Conservation (phyloP, 2,797 vertebrate genomes). For the Pelodytes ibericus region DNA sequence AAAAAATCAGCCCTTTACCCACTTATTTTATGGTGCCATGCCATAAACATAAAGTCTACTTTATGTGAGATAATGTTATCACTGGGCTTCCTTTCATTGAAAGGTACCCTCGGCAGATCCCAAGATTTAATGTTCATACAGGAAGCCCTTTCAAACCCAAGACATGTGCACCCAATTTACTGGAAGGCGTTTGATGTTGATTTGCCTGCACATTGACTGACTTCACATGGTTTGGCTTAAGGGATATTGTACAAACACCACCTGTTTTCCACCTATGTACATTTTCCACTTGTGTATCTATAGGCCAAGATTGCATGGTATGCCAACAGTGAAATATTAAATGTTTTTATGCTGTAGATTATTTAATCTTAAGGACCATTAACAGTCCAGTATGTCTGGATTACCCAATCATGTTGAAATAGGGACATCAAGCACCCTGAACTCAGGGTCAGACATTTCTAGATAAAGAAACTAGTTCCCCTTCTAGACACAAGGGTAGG, state of each 20-base stretch:
- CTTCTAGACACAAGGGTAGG: too few relatives aligned
- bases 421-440: too few relatives aligned
- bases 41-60: neutral
- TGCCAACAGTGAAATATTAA: neutral
- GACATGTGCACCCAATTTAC: neutral
- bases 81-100: neutral
- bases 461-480: too few relatives aligned
- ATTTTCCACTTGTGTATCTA: neutral
- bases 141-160: neutral
- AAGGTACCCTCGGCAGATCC: neutral
- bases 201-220: neutral
- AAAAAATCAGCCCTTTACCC: neutral
- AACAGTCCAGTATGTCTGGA: neutral
- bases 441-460: too few relatives aligned
- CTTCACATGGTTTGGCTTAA: neutral
- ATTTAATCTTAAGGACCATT: neutral
- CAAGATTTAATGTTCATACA: neutral
- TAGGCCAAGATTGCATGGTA: neutral
- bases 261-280: conserved; percentile 6
- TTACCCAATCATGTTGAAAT: neutral
- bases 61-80: neutral
- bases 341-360: neutral
- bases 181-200: neutral
- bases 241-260: neutral
- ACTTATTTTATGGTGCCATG: neutral